A percentile compares a stretch with the other conserved stretches of the same genome.
These are phyloP conservation scores for Drosophila anomelani DNA, from an alignment of 2,888 invertebrate genomes.

Conservation along the genomic window DNA sequence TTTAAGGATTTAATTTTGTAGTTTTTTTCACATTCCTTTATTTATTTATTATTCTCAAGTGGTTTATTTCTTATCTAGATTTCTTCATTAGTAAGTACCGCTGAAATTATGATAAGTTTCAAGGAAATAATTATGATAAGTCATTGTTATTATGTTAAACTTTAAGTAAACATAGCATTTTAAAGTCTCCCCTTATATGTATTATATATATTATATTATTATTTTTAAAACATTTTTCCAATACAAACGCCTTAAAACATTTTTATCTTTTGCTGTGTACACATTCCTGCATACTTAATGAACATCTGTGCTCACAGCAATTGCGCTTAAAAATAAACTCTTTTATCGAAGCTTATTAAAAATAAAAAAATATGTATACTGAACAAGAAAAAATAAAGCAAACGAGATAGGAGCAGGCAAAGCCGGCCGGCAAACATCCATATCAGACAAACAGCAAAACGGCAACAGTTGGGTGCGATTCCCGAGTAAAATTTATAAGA, in stretches of 20 bases:
- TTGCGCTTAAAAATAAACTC: slow-evolving; percentile 31
- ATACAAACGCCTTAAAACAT: not conserved
- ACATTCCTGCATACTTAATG: slow-evolving; percentile 29
- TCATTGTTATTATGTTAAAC: too few species aligned
- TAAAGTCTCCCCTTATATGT: too few species aligned
- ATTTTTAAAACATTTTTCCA: not conserved
- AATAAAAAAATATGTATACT: not conserved
- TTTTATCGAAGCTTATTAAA: slow-evolving; percentile 11
- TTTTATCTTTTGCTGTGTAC: slow-evolving; percentile 12
- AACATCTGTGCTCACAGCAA: slow-evolving; percentile 35
- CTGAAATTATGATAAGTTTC: not conserved
- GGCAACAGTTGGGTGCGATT: slow-evolving; percentile 25
- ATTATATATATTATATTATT: too few species aligned
- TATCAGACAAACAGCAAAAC: slow-evolving; percentile 22
- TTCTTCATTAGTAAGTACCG: not conserved
- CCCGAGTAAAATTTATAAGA: slow-evolving; percentile 1
- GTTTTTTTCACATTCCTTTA: not conserved
- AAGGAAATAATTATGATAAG: not conserved
- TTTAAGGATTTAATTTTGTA: not conserved
- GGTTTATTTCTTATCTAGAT: slow-evolving; percentile 3
- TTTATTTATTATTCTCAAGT: not conserved
- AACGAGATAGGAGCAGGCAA: slow-evolving; percentile 11
- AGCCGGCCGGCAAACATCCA: slow-evolving; percentile 48
- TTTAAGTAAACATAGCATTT: too few species aligned
- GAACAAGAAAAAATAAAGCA: slow-evolving; percentile 7